Evolutionary conservation across 2,888 invertebrate species (phyloP), one percentile per base, ranked within the genome.

Genomic region (Diarsia brunnea): DNA sequence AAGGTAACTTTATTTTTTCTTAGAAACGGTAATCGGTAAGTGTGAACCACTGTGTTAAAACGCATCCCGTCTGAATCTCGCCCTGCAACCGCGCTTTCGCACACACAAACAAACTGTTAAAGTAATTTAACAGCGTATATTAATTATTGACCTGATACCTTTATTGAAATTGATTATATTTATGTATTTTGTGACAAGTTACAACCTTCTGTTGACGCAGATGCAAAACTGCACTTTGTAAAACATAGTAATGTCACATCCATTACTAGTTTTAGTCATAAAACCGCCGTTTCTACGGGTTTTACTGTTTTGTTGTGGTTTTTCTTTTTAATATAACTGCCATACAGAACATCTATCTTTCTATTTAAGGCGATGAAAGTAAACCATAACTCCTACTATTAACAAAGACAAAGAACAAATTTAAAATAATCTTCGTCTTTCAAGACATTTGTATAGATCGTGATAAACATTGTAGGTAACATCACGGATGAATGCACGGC

Each of bases 401-500:
- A 38, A 31, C 27, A n/a, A 7, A n/a, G 4, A 63, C 14, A 64
- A 63, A 43, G 47, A 61, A 53, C 2, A 4, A 27, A 76, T 55
- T 63, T 0, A 64, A 4, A 16, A 49, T 21, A 45, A 51, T 24
- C 5, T 24, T 51, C 14, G 7, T 51, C 12, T 53, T 27, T n/a
- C 24, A 63, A n/a, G n/a, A 14, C 4, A 27, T 24, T 60, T 43
- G 8, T 63, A n/a, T 21, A 21, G 45, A 55, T 24, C 24, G 31
- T 24, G 21, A 49, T 72, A 11, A 63, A 31, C 51, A 27, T 38
- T 31, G 65, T 66, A n/a, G n/a, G n/a, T n/a, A 19, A 24, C 38
- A 21, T 55, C 67, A 73, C 63, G 78, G 72, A 55, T 58, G 78
- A 78, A 51, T 60, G 78, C 58, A 19, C 27, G 11, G 4, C 51